Percentiles rank a stretch among this genome's conserved stretches.
Conservation (phyloP, 2,888 invertebrate genomes). For the Eupeodes latifasciatus region DNA sequence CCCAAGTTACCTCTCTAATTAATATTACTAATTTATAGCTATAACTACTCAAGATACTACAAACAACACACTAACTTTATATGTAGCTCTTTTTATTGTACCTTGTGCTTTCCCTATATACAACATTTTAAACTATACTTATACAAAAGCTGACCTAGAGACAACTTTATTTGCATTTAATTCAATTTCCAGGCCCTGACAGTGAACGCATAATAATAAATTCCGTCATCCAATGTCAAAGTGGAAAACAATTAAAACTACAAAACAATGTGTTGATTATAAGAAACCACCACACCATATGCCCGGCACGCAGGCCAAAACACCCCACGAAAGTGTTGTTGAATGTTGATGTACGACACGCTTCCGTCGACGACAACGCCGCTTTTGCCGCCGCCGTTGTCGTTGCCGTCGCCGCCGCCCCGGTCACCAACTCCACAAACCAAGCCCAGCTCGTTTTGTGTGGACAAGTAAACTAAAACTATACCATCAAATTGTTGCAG, state of each 20-base stretch:
- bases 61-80: background rate
- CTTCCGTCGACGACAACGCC: background rate
- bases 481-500: conserved; percentile 8
- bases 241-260: conserved; percentile 18
- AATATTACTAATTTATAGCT: too few species aligned
- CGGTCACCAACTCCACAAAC: background rate
- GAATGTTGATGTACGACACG: background rate
- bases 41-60: background rate
- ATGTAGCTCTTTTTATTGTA: background rate
- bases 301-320: conserved; percentile 7
- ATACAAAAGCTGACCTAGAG: conserved; percentile 23
- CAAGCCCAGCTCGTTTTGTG: conserved; percentile 4
- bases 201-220: conserved; percentile 16
- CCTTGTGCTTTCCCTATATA: background rate
- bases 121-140: background rate
- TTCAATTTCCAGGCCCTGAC: conserved; percentile 31
- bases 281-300: background rate
- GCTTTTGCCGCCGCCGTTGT: too few species aligned
- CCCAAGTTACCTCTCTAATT: background rate
- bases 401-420: too few species aligned
- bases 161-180: conserved; percentile 20
- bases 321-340: conserved; percentile 5
- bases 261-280: conserved; percentile 1
- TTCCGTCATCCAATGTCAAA: conserved; percentile 11
- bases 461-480: background rate